Base-by-base conservation (phyloP, 2,888 invertebrate genomes). In the Sicus ferrugineus region DNA sequence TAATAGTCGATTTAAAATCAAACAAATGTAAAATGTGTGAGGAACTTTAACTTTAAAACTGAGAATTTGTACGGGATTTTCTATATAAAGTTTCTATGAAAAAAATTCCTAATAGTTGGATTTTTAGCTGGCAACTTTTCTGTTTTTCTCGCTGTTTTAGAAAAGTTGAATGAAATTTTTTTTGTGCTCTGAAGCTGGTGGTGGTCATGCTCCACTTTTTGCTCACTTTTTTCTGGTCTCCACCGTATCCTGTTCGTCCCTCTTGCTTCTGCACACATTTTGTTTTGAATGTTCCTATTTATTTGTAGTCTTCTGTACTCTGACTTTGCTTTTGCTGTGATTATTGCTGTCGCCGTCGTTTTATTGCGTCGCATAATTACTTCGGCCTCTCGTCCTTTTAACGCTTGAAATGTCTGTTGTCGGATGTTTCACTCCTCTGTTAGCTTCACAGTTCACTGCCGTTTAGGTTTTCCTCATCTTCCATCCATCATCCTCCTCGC, bases 381-480 rank as follows among this genome's bases (percentile, higher is more conserved):
- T n/a, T n/a, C n/a, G n/a, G n/a, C n/a, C n/a, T n/a, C n/a, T n/a
- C n/a, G n/a, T n/a, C n/a, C n/a, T n/a, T n/a, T n/a, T n/a, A n/a
- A n/a, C n/a, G 34, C 34, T 34, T 5, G 34, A 34, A 9, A 42
- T 42, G 42, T 42, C n/a, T 42, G 19, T 61, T 3, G 7, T 61
- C 16, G 14, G 3, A 38, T 26, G 14, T 26, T 42, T 42, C 23
- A 21, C 11, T 42, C 26, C 42, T 59, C 21, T 42, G 16, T 31
- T 9, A 54, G 30, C 19, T 59, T 34, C n/a, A 31, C 5, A 21
- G 5, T 34, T 59, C 38, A 42, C 23, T 21, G 23, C 42, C 42
- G 38, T 61, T 61, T 28, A 30, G 38, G 42, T 38, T 42, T 23
- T 19, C 42, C 42, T 59, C 34, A 30, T 59, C 21, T 34, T 59